Evolutionary conservation across 2,113 vertebrate genomes (phyloP).

Genomic region (Chaenogobius annularis): DNA sequence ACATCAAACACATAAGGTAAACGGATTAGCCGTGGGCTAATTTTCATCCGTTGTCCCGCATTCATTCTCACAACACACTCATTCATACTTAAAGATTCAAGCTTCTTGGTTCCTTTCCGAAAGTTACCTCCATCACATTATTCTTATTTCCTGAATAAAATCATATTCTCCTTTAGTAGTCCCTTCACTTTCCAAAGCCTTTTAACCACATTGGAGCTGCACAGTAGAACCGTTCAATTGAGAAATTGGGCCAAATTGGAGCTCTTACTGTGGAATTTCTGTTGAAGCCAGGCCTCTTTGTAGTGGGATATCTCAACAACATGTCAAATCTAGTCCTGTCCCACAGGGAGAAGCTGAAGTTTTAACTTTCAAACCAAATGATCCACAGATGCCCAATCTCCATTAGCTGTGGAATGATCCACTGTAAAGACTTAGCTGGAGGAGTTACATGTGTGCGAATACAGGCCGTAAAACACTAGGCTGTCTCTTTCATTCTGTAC

Average conservation of each 20-base stretch:
- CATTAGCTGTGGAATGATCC: constrained; percentile 39
- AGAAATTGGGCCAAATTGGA: not conserved
- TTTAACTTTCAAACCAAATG: constrained; percentile 47
- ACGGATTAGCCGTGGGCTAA: too few species aligned
- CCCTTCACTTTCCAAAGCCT: not conserved
- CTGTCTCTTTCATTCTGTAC: not conserved
- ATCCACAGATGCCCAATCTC: constrained; percentile 50
- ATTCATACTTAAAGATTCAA: too few species aligned
- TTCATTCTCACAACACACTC: too few species aligned
- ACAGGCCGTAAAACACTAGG: constrained; percentile 21
- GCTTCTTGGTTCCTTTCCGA: not conserved
- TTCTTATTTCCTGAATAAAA: not conserved
- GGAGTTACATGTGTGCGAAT: constrained; percentile 12
- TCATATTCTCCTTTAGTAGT: not conserved
- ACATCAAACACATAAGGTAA: too few species aligned
- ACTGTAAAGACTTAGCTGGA: constrained; percentile 25
- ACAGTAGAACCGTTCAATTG: constrained; percentile 1
- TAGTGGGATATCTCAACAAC: constrained; percentile 43
- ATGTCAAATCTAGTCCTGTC: constrained; percentile 36
- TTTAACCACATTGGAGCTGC: not conserved
- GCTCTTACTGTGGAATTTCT: not conserved
- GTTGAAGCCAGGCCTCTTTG: constrained; percentile 42
- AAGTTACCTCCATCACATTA: too few species aligned
- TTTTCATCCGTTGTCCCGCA: too few species aligned
- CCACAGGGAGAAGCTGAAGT: constrained; percentile 47